These are phyloP conservation scores for Falco naumanni DNA, from an alignment of 2,797 vertebrate genomes.

Conservation along the genomic window DNA sequence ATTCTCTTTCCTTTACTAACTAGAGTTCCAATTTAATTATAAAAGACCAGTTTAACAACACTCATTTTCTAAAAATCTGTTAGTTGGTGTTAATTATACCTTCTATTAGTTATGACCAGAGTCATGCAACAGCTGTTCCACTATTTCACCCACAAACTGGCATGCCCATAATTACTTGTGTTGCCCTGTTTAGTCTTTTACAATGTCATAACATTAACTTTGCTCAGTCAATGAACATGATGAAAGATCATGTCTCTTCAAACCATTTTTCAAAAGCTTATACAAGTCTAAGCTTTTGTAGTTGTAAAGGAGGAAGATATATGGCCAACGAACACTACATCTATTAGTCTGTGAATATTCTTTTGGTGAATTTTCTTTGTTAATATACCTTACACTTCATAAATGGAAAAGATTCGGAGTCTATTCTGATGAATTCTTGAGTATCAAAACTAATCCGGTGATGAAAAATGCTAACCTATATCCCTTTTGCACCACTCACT, in stretches of 20 bases:
- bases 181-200: conserved; percentile 12
- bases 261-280: not conserved
- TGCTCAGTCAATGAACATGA: not conserved
- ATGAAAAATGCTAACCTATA: not conserved
- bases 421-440: not conserved
- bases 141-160: conserved; percentile 2
- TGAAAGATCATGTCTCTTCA: not conserved
- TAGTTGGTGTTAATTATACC: conserved; percentile 5
- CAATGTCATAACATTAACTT: not conserved
- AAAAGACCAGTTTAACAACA: not conserved
- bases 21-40: not conserved
- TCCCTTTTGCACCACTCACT: not conserved
- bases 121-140: not conserved
- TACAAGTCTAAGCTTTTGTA: not conserved
- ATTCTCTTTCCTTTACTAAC: not conserved
- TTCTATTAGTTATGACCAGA: conserved; percentile 9
- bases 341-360: not conserved
- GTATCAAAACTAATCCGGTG: not conserved
- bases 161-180: not conserved
- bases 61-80: not conserved
- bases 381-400: not conserved
- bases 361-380: not conserved
- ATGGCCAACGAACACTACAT: not conserved
- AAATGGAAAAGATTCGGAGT: not conserved
- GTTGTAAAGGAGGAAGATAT: not conserved